Evolutionary conservation across 2,888 invertebrate genomes (phyloP).

Genomic region (Zootermopsis nevadensis): DNA sequence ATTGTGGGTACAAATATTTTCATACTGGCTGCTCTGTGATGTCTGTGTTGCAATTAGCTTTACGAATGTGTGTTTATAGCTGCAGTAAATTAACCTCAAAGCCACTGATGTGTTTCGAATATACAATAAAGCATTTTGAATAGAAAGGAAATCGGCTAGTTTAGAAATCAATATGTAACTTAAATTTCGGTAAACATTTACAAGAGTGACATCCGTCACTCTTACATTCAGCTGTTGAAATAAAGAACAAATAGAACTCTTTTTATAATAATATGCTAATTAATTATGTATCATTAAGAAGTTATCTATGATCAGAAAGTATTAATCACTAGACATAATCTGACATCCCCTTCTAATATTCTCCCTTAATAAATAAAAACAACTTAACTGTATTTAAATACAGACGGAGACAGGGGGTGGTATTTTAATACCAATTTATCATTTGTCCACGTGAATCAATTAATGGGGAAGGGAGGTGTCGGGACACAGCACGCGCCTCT

Average conservation of each 20-base stretch:
- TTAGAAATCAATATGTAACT: too few species aligned
- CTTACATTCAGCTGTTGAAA: neutral
- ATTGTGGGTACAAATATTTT: too few species aligned
- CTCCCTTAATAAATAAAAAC: constrained; percentile 12
- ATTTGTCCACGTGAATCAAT: constrained; percentile 40
- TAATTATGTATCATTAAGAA: constrained; percentile 21
- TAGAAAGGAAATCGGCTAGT: too few species aligned
- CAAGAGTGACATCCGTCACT: neutral
- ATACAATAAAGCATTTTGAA: too few species aligned
- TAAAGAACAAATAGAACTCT: constrained; percentile 4
- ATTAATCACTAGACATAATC: constrained; percentile 35
- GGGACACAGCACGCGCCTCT: neutral
- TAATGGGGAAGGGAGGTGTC: constrained; percentile 44
- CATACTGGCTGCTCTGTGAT: too few species aligned
- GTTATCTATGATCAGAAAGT: neutral
- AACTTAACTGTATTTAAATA: constrained; percentile 6
- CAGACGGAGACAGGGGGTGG: neutral
- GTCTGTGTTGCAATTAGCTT: too few species aligned
- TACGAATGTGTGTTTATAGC: too few species aligned
- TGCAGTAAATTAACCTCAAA: too few species aligned
- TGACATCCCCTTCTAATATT: constrained; percentile 6
- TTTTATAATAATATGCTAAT: constrained; percentile 19
- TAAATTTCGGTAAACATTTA: too few species aligned
- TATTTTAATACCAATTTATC: constrained; percentile 45
- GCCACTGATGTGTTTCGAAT: too few species aligned